Evolutionary conservation across 2,113 vertebrate species (phyloP), one percentile per base, ranked within the genome.

Genomic region (Mionectes macconnelli): DNA sequence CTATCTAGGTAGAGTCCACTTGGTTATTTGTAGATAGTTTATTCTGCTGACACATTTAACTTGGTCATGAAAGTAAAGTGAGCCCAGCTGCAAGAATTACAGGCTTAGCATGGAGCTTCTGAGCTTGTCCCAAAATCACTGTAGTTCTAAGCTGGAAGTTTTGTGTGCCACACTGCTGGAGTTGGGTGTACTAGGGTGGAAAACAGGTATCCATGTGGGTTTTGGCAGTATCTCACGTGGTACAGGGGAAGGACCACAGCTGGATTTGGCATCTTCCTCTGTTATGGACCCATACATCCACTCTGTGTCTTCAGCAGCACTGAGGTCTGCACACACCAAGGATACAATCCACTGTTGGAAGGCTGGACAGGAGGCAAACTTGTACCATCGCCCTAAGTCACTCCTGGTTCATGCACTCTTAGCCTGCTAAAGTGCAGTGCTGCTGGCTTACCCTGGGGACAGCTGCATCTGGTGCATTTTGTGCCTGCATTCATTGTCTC

Each of bases 321-420:
- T 4, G 20, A 35, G 10, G 9, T 76, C 56, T 81, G 30, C 3
- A 2, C 9, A 2, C 13, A 9, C 24, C 3, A 18, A 27, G 30
- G 28, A 10, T 14, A 10, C 13, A 4, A 15, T 42, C 2, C 9
- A 1, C 28, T 72, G 6, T 33, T 83, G 17, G 25, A 39, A 53
- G 62, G 22, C 9, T 37, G n/a, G 55, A 25, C n/a, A 4, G 8
- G 23, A 84, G 44, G 27, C 31, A 37, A 64, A 42, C 5, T 16
- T 75, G 8, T 57, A 59, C 37, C 7, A 52, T 40, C 15, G 20
- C 17, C 4, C 16, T 7, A 35, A 24, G 19, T 52, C n/a, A 14
- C 30, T 52, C 21, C 1, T 8, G 14, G 14, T 50, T 5, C 5
- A 4, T 4, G 28, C 1, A 0, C 15, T 45, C 17, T 10, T 66